Conservation (phyloP, 30 jellyfish, hydroid and myxozoan genomes). For the Morbakka virulenta region DNA sequence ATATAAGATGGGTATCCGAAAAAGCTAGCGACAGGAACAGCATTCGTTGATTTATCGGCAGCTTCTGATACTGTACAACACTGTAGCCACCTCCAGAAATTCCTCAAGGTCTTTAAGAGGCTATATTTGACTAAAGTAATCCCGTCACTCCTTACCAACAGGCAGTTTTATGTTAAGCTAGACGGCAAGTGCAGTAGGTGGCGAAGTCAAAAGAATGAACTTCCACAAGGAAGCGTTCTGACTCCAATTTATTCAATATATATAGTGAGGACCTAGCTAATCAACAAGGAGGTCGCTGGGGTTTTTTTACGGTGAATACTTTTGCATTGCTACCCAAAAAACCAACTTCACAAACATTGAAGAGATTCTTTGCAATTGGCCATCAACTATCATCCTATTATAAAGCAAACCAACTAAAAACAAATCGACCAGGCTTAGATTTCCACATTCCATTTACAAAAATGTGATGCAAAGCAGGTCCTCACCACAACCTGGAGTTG, state of each 20-base stretch:
- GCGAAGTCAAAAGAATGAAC: neutral
- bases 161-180: neutral
- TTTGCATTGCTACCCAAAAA: too few relatives aligned
- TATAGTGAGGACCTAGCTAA: neutral
- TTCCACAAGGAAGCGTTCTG: neutral
- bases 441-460: too few relatives aligned
- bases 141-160: neutral
- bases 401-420: too few relatives aligned
- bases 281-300: too few relatives aligned
- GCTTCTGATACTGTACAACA: neutral
- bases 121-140: neutral
- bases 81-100: neutral
- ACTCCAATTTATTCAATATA: neutral
- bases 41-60: neutral
- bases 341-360: too few relatives aligned
- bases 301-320: too few relatives aligned
- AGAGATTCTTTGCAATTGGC: too few relatives aligned
- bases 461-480: too few relatives aligned
- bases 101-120: neutral
- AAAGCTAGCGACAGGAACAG: neutral
- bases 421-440: too few relatives aligned
- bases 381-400: too few relatives aligned
- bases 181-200: neutral
- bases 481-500: too few relatives aligned
- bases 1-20: too few relatives aligned